Percentiles rank a stretch among this genome's conserved stretches.
These are phyloP conservation scores for Scomber japonicus DNA, from an alignment of 2,113 vertebrate genomes.

Conservation along the genomic window DNA sequence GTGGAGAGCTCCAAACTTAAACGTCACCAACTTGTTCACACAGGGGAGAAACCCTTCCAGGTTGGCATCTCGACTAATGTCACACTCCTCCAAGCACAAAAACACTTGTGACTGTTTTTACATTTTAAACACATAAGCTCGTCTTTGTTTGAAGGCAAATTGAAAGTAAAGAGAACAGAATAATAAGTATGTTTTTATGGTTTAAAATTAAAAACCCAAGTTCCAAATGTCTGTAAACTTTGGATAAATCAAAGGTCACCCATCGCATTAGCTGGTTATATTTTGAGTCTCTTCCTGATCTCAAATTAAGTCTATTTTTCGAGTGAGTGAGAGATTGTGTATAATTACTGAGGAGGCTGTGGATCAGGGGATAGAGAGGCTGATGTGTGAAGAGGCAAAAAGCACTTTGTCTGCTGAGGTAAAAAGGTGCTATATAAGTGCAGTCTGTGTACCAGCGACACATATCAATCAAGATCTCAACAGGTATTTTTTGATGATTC, in stretches of 20 bases:
- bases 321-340: too few species aligned
- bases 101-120: not conserved
- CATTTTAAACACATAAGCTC: constrained; percentile 25
- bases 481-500: not conserved
- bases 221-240: not conserved
- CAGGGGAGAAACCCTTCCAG: constrained; percentile 99
- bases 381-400: too few species aligned
- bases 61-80: constrained; percentile 73
- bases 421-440: too few species aligned
- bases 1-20: constrained; percentile 99
- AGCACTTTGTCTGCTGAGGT: too few species aligned
- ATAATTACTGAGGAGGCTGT: too few species aligned
- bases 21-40: constrained; percentile 98
- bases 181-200: not conserved
- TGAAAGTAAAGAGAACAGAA: constrained; percentile 17
- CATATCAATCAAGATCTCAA: not conserved
- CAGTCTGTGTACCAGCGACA: too few species aligned
- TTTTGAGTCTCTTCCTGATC: not conserved
- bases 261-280: not conserved
- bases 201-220: constrained; percentile 2
- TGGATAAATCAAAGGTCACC: not conserved
- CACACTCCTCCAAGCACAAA: not conserved
- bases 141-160: constrained; percentile 4
- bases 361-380: too few species aligned
- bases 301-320: not conserved